Evolutionary conservation across 2,888 invertebrate species (phyloP).

Genomic region (Ochropleura leucogaster): DNA sequence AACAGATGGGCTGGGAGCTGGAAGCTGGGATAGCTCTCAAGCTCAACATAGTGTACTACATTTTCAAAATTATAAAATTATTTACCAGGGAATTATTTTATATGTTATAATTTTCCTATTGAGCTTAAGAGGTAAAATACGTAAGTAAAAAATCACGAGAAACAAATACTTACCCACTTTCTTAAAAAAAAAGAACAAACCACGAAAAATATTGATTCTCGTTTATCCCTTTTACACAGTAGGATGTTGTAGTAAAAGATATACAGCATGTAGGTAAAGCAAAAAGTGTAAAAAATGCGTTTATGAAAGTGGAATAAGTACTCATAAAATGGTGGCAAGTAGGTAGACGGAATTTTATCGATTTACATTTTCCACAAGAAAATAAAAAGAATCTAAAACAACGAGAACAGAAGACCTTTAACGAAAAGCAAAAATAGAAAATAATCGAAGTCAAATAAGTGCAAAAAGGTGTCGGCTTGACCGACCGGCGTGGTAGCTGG

Average conservation of each 20-base stretch:
- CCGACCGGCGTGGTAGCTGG: conserved; percentile 19
- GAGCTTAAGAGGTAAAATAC: not conserved
- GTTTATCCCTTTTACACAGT: conserved; percentile 3
- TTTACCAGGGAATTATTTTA: not conserved
- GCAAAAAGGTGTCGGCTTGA: conserved; percentile 56
- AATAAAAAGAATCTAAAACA: not conserved
- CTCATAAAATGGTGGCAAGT: conserved; percentile 1
- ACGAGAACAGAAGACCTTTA: not conserved
- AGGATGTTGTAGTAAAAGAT: not conserved
- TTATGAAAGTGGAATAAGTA: not conserved
- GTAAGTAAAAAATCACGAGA: not conserved
- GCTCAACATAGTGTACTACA: not conserved
- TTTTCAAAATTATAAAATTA: not conserved
- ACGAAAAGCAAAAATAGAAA: conserved; percentile 36
- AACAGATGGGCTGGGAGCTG: conserved; percentile 19
- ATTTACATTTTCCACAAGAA: not conserved
- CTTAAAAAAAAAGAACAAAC: not conserved
- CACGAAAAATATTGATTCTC: conserved; percentile 16
- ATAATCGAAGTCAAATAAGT: conserved; percentile 46
- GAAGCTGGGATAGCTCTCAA: not conserved
- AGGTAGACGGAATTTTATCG: conserved; percentile 29
- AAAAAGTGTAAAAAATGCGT: not conserved
- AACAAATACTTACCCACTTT: not conserved
- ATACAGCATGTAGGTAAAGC: not conserved
- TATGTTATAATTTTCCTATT: not conserved